Base-by-base conservation (phyloP, 2,888 invertebrate species). In the Yponomeuta evonymella region DNA sequence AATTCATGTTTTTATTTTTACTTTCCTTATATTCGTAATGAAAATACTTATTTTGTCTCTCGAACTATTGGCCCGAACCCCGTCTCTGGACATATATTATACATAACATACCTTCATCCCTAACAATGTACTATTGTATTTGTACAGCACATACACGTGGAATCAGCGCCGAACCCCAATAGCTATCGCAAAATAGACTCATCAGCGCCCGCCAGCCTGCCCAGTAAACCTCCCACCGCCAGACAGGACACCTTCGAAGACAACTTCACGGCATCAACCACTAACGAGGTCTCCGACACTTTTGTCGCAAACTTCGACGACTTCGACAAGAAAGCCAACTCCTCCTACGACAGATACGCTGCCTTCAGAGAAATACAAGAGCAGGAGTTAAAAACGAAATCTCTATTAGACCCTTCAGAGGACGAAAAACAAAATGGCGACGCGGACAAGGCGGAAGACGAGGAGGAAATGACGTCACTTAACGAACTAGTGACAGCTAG, bases 331-430 rank as follows among this genome's bases (percentile, higher is more conserved):
- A 92, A 92, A 80, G 88, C 90, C 0, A 94, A 94, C 72, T 87
- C 94, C 0, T 85, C 94, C 0, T 96, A 95, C 79, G 97, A 97
- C 81, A 94, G 96, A 76, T 98, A 98, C 83, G 97, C 97, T 0
- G 97, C 96, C 0, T 97, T 98, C 79, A 93, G 97, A 73, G 97
- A 98, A 88, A 94, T 97, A 76, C 95, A 97, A 76, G 95, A 96
- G 78, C 96, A 96, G 81, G 95, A 95, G 76, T 84, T 95, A 48
- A 94, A 94, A 81, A 80, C 87, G 0, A 88, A 87, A 74, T 85
- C 90, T 0, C 83, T 89, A 64, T 73, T 91, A 72, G 86, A 87
- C 48, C 85, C 88, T 0, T 74, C 81, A 0, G 87, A 87, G 8
- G 76, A 74, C 4, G 76, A 70, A 1, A 72, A 73, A 72, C 73